Conservation (phyloP, 2,113 vertebrate genomes). For the Pungitius pungitius region DNA sequence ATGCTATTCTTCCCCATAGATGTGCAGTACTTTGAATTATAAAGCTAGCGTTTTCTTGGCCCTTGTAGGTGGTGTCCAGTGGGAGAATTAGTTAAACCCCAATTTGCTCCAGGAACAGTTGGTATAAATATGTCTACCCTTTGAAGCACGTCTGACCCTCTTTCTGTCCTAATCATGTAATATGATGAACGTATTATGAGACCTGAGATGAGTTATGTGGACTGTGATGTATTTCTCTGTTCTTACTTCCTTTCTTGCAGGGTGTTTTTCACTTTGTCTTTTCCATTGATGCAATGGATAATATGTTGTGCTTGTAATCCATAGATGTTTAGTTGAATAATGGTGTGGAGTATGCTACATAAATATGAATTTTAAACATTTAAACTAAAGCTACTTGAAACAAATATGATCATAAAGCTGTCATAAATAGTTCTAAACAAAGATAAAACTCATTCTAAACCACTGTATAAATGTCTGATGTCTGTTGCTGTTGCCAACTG, state of each 20-base stretch:
- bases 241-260: conserved; percentile 44
- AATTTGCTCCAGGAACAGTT: conserved; percentile 36
- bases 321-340: conserved; percentile 31
- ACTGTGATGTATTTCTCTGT: conserved; percentile 40
- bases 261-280: conserved; percentile 30
- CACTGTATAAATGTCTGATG: conserved; percentile 82
- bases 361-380: conserved; percentile 52
- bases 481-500: conserved; percentile 81
- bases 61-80: conserved; percentile 76
- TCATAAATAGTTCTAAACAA: conserved; percentile 78
- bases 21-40: conserved; percentile 47
- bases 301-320: conserved; percentile 41
- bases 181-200: conserved; percentile 17
- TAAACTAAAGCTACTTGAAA: conserved; percentile 63
- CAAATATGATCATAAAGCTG: conserved; percentile 68
- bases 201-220: neutral
- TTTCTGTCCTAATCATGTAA: conserved; percentile 24
- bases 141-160: conserved; percentile 35
- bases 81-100: conserved; percentile 57
- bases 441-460: conserved; percentile 79
- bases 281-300: conserved; percentile 17
- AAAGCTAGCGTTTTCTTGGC: conserved; percentile 32
- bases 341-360: conserved; percentile 60
- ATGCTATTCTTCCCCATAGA: conserved; percentile 69
- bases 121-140: conserved; percentile 25